Percentiles rank a stretch among this genome's conserved stretches.
phyloP scores from a whole-genome alignment of 2,888 invertebrate genomes.

The Cheilosia vernalis region DNA sequence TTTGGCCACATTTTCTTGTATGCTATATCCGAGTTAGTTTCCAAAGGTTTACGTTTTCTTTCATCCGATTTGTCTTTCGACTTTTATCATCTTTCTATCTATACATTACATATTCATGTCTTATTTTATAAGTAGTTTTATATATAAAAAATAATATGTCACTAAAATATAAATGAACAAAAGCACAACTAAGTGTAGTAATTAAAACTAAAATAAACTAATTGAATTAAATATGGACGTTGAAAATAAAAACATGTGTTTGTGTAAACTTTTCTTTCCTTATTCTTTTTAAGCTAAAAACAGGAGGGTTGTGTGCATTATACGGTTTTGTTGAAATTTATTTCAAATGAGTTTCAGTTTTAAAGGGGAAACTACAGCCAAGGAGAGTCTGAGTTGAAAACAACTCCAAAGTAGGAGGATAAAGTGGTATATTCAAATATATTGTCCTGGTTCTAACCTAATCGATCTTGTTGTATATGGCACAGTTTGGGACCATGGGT shows the following conservation, averaged over 20 bases:
- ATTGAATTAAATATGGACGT: slow-evolving; percentile 48
- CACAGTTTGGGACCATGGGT: no score
- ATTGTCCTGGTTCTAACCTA: no score
- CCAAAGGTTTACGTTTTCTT: slow-evolving; percentile 43
- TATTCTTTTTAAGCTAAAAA: slow-evolving; percentile 31
- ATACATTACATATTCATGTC: slow-evolving; percentile 61
- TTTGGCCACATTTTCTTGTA: slow-evolving; percentile 64
- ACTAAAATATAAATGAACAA: slow-evolving; percentile 54
- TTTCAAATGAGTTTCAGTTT: no score
- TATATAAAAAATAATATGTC: slow-evolving; percentile 36
- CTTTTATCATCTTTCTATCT: slow-evolving; percentile 48
- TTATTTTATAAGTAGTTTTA: slow-evolving; percentile 58
- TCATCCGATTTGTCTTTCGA: slow-evolving; percentile 21
- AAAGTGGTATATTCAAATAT: no score
- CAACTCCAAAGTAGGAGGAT: no score
- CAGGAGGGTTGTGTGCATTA: slow-evolving; percentile 9
- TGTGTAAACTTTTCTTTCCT: background rate
- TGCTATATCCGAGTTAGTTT: slow-evolving; percentile 33
- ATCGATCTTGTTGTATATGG: no score
- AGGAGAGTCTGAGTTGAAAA: no score
- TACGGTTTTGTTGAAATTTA: no score
- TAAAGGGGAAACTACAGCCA: no score
- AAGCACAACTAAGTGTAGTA: slow-evolving; percentile 53
- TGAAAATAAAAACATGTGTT: slow-evolving; percentile 33
- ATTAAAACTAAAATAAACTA: slow-evolving; percentile 51